phyloP scores from a whole-genome alignment of 1,140 invertebrate genomes.

The Lycorma delicatula region DNA sequence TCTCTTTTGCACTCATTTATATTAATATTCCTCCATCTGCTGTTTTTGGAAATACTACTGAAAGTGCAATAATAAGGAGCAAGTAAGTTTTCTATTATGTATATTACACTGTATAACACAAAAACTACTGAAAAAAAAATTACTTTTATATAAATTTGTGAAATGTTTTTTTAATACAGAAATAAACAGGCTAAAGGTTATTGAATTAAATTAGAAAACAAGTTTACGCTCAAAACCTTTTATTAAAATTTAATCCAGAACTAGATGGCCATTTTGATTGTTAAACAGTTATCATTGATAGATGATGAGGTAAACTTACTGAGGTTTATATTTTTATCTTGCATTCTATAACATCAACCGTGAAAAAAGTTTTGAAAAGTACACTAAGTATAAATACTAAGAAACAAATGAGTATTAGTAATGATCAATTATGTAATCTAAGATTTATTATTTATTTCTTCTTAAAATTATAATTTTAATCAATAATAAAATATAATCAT shows the following conservation, averaged over 20 bases:
- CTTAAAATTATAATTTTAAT: not conserved
- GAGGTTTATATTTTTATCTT: too few relatives aligned
- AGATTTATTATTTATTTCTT: not conserved
- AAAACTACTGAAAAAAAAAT: not conserved
- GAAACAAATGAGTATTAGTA: not conserved
- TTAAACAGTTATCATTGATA: too few relatives aligned
- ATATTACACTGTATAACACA: not conserved
- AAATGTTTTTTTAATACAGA: not conserved
- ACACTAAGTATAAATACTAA: not conserved
- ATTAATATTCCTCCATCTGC: conserved; percentile 22
- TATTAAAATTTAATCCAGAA: not conserved
- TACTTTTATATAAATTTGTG: not conserved
- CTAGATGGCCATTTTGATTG: too few relatives aligned
- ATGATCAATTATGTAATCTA: not conserved
- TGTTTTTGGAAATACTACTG: conserved; percentile 20
- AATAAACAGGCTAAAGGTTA: not conserved
- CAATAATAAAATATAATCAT: not conserved
- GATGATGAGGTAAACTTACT: too few relatives aligned
- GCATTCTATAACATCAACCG: too few relatives aligned
- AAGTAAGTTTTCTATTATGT: not conserved
- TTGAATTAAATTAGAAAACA: not conserved
- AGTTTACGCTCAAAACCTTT: not conserved
- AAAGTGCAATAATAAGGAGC: conserved; percentile 15
- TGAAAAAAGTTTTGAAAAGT: too few relatives aligned
- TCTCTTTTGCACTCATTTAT: conserved; percentile 13